Evolutionary conservation across 30 jellyfish, hydroid and myxozoan genomes (phyloP).

Genomic region (Hydractinia symbiolongicarpus): DNA sequence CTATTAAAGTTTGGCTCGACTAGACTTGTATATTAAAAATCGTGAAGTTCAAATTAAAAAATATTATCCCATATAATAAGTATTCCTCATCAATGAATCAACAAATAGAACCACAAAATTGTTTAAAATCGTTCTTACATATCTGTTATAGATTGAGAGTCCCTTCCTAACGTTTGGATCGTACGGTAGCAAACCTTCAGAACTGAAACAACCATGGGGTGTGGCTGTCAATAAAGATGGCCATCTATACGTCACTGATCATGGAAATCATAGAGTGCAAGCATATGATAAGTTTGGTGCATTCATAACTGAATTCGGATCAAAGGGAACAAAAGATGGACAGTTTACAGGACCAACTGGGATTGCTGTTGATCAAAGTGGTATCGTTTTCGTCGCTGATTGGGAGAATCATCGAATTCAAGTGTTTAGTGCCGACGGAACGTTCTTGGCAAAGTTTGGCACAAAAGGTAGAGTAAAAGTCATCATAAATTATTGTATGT

Average conservation of each 20-base stretch:
- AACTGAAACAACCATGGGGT: slow-evolving; percentile 85
- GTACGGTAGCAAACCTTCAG: slow-evolving; percentile 68
- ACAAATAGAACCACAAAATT: background rate
- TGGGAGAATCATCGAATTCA: slow-evolving; percentile 96
- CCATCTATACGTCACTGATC: slow-evolving; percentile 76
- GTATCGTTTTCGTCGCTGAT: slow-evolving; percentile 74
- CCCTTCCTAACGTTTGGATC: slow-evolving; percentile 59
- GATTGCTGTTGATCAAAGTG: slow-evolving; percentile 75
- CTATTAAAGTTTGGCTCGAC: no score
- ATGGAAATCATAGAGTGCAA: slow-evolving; percentile 82
- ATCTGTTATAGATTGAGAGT: slow-evolving; percentile 47
- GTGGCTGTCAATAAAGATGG: slow-evolving; percentile 69
- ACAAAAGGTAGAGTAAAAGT: slow-evolving; percentile 33
- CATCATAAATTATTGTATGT: no score
- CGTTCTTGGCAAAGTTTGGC: slow-evolving; percentile 77
- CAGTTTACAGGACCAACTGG: slow-evolving; percentile 94
- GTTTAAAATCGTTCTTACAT: background rate
- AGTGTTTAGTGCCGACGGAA: slow-evolving; percentile 77
- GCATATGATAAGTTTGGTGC: slow-evolving; percentile 69
- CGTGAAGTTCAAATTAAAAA: no score
- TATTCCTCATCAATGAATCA: no score
- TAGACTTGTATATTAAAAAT: no score
- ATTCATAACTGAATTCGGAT: slow-evolving; percentile 62
- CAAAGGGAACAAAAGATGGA: slow-evolving; percentile 82
- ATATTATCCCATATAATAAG: no score